These are phyloP conservation scores for Laspeyria flexula DNA, from an alignment of 2,888 invertebrate genomes.

Conservation along the genomic window DNA sequence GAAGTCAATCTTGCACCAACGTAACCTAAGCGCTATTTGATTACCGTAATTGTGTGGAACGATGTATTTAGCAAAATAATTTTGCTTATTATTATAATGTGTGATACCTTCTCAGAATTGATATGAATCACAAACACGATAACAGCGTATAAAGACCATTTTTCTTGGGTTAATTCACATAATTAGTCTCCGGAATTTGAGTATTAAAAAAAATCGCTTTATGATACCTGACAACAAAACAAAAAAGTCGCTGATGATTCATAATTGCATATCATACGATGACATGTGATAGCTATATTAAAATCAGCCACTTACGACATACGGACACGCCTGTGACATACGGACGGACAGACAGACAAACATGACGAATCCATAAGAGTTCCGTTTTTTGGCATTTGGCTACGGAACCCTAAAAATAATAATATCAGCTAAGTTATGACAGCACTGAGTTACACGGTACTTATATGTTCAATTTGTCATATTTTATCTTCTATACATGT, in stretches of 20 bases:
- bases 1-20: conserved; percentile 22
- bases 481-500: too few species aligned
- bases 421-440: too few species aligned
- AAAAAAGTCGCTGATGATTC: background rate
- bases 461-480: too few species aligned
- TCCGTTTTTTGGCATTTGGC: too few species aligned
- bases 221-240: background rate
- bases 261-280: too few species aligned
- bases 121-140: conserved; percentile 36
- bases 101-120: conserved; percentile 32
- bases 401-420: too few species aligned
- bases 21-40: conserved; percentile 43
- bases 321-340: too few species aligned
- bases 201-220: background rate
- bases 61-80: conserved; percentile 39
- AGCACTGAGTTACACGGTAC: too few species aligned
- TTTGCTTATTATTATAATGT: conserved; percentile 35
- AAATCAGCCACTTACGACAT: too few species aligned
- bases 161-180: conserved; percentile 28
- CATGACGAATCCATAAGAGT: too few species aligned
- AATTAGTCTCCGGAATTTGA: conserved; percentile 23
- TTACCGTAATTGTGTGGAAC: conserved; percentile 32
- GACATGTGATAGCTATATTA: too few species aligned
- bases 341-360: too few species aligned
- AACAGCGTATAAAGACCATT: conserved; percentile 32